Percentiles rank a stretch among this genome's conserved stretches.
Conservation (phyloP, 2,797 vertebrate genomes). For the Lates japonicus region DNA sequence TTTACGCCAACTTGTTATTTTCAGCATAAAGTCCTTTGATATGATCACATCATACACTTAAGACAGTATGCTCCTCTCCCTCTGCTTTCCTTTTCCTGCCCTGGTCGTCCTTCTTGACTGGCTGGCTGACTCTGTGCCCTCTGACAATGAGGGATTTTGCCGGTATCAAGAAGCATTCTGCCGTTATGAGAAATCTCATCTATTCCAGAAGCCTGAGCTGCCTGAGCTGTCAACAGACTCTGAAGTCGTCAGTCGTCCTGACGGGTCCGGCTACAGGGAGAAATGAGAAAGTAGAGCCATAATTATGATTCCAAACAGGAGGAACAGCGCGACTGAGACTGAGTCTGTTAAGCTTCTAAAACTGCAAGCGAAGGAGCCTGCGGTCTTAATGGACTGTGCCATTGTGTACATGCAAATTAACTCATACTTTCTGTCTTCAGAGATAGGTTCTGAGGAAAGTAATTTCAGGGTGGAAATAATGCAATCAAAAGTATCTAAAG, state of each 20-base stretch:
- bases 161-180: slow-evolving; percentile 20
- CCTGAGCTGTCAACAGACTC: slow-evolving; percentile 39
- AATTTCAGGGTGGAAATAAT: slow-evolving; percentile 51
- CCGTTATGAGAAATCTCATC: slow-evolving; percentile 43
- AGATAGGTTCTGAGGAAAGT: slow-evolving; percentile 52
- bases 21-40: slow-evolving; percentile 5
- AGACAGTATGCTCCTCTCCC: background rate
- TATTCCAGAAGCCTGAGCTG: slow-evolving; percentile 18
- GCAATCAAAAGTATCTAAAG: slow-evolving; percentile 60
- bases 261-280: slow-evolving; percentile 22
- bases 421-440: slow-evolving; percentile 58
- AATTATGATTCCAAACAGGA: slow-evolving; percentile 59
- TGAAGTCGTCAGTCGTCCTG: slow-evolving; percentile 42
- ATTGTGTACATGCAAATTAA: slow-evolving; percentile 70
- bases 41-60: slow-evolving; percentile 9
- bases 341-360: slow-evolving; percentile 48
- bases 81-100: background rate
- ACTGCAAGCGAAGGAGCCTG: slow-evolving; percentile 40
- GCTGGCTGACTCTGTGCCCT: slow-evolving; percentile 22
- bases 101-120: background rate
- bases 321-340: slow-evolving; percentile 23
- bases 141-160: slow-evolving; percentile 42
- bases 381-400: slow-evolving; percentile 59
- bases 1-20: slow-evolving; percentile 6
- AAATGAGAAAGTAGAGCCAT: slow-evolving; percentile 46